phyloP scores from a whole-genome alignment of 2,113 vertebrate genomes.

The Microcebus tavaratra region DNA sequence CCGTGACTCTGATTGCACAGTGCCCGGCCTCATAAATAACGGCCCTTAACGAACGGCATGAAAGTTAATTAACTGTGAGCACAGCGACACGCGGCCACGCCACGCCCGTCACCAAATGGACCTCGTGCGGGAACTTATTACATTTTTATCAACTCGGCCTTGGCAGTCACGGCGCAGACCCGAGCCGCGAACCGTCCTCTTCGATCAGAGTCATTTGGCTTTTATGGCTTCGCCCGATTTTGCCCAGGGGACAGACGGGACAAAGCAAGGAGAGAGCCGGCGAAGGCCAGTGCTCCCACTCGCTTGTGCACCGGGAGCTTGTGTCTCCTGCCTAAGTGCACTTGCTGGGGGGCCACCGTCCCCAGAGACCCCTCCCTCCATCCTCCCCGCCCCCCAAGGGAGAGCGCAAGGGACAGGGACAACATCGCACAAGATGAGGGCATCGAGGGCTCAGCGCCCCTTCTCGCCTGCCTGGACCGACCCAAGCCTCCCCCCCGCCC shows the following conservation, averaged over 20 bases:
- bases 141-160: conserved; percentile 71
- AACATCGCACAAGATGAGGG: fast-evolving
- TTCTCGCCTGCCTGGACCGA: fast-evolving
- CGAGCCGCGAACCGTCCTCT: background rate
- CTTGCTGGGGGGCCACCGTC: fast-evolving
- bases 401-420: fast-evolving
- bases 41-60: conserved; percentile 75
- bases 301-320: fast-evolving
- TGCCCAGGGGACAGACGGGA: conserved; percentile 41
- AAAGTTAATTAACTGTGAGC: conserved; percentile 80
- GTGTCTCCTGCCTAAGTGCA: no score
- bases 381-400: background rate
- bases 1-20: background rate
- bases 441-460: fast-evolving
- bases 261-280: background rate
- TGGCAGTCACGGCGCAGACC: background rate
- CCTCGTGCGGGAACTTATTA: conserved; percentile 60
- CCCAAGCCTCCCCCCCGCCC: no score
- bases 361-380: background rate
- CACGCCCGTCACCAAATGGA: conserved; percentile 63
- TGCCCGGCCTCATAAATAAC: conserved; percentile 72
- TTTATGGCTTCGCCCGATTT: conserved; percentile 55
- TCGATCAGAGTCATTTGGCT: conserved; percentile 32
- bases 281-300: background rate
- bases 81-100: conserved; percentile 68